These are phyloP conservation scores for Aspiorhynchus laticeps DNA, from an alignment of 2,113 vertebrate species.

Conservation along the genomic window DNA sequence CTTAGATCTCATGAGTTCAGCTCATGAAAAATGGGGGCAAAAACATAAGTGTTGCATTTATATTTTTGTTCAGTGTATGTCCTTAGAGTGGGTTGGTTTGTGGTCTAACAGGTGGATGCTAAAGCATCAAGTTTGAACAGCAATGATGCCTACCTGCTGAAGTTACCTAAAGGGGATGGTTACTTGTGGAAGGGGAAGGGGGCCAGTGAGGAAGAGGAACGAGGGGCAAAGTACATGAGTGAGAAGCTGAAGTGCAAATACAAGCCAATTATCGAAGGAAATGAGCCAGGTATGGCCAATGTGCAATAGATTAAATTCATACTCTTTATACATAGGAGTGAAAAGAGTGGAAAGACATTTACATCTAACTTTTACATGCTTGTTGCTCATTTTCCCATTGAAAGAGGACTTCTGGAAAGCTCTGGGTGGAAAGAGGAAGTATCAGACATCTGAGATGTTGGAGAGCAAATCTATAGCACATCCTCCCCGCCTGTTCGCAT, in stretches of 20 bases:
- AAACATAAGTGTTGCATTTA: no score
- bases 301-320: not conserved
- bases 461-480: constrained; percentile 73
- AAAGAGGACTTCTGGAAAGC: constrained; percentile 84
- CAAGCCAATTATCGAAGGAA: constrained; percentile 75
- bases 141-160: constrained; percentile 89
- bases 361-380: not conserved
- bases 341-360: not conserved
- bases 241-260: constrained; percentile 75
- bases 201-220: constrained; percentile 82
- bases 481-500: constrained; percentile 84
- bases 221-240: constrained; percentile 80
- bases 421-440: constrained; percentile 83
- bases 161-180: constrained; percentile 73
- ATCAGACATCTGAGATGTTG: constrained; percentile 85
- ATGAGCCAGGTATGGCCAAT: constrained; percentile 78
- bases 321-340: not conserved
- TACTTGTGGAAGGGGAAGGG: constrained; percentile 87
- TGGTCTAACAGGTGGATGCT: constrained; percentile 78
- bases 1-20: no score
- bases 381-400: not conserved
- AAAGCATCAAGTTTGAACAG: constrained; percentile 83
- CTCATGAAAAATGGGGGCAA: no score
- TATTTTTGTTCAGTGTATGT: no score
- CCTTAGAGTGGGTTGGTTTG: not conserved